A percentile compares a stretch with the other conserved stretches of the same genome.
These are phyloP conservation scores for Bolborhynchus lineola DNA, from an alignment of 2,113 vertebrate genomes.

Conservation along the genomic window DNA sequence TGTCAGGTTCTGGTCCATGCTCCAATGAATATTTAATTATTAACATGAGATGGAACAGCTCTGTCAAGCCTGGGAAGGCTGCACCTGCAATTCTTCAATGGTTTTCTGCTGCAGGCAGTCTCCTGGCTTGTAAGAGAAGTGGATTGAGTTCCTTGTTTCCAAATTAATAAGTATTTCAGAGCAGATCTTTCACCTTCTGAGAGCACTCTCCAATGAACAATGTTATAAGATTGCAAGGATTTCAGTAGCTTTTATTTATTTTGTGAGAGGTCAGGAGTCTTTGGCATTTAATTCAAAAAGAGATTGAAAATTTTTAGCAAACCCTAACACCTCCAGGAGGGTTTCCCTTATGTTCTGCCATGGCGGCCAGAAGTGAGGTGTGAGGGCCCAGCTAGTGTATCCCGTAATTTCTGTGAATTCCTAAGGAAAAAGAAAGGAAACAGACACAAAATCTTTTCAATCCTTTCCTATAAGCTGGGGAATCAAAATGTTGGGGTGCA, in stretches of 20 bases:
- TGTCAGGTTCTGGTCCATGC: slow-evolving; percentile 61
- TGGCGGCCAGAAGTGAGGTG: background rate
- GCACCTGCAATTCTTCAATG: slow-evolving; percentile 45
- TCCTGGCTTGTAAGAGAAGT: background rate
- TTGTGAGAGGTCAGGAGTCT: background rate
- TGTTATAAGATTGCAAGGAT: background rate
- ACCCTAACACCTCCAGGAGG: background rate
- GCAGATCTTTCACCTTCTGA: background rate
- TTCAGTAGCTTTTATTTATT: background rate
- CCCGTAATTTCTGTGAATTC: background rate
- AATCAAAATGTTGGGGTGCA: background rate
- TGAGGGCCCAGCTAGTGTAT: background rate
- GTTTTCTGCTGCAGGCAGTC: background rate
- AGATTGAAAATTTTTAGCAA: background rate
- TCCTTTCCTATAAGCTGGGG: background rate
- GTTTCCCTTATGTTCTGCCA: background rate
- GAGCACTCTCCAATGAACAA: background rate
- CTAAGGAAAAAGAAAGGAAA: background rate
- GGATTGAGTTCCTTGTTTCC: background rate
- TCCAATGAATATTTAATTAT: slow-evolving; percentile 69
- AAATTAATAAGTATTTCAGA: background rate
- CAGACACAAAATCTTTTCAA: background rate
- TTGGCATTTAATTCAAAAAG: background rate
- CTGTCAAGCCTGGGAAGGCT: slow-evolving; percentile 47
- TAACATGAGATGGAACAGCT: slow-evolving; percentile 62